Evolutionary conservation across 2,113 vertebrate species (phyloP), one percentile per base, ranked within the genome.

Genomic region (Eudorcas thomsonii): DNA sequence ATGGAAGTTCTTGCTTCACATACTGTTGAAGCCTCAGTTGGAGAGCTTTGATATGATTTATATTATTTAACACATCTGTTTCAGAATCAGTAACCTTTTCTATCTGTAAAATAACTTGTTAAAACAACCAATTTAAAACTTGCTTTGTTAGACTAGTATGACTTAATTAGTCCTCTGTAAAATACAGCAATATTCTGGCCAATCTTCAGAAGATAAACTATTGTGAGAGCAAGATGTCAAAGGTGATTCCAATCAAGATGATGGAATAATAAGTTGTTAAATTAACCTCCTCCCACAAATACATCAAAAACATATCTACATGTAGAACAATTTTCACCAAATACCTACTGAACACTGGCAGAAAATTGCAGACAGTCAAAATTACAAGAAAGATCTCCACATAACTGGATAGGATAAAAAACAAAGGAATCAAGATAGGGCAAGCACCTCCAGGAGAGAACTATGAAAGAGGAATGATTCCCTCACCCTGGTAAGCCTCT

Each of bases 121-220:
- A 67, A 82, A 87, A 54, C 45, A 80, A 30, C 26, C 33, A 92
- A 26, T 90, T 97, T 87, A 54, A 64, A 50, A 45, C 25, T 88
- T 80, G 55, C 95, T 96, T 94, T 94, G 19, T 93, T 71, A 85
- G 48, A 80, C 30, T 43, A 55, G 11, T 82, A 23, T 81, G 48
- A 95, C 88, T 96, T 90, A 84, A 77, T 91, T 96, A 59, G 17
- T 10, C 57, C 33, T 89, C 19, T 62, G 26, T 80, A 85, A 90
- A 87, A 78, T 19, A 54, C 21, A 62, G 28, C 14, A 77, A 74
- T 92, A 83, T 57, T 92, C 36, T 90, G 57, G 43, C 9, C 59
- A 91, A 17, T 82, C 55, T 93, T 96, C 57, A 89, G 33, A 95
- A 93, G 16, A 91, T 30, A 97, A 91, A 48, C 67, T 25, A 45